These are phyloP conservation scores for Plusia festucae DNA, from an alignment of 2,888 invertebrate genomes.

Conservation along the genomic window DNA sequence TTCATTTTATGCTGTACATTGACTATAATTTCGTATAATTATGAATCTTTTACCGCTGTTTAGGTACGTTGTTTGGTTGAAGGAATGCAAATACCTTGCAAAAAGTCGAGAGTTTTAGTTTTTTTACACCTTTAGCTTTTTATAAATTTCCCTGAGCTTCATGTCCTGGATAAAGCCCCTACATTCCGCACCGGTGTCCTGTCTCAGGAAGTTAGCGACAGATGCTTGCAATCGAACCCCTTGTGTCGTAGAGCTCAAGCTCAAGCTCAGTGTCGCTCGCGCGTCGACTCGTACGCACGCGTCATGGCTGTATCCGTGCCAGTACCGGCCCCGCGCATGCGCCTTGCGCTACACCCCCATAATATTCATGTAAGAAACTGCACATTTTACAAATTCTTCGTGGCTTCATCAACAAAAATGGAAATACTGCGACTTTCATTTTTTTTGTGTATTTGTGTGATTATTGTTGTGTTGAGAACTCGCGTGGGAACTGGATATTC, in stretches of 20 bases:
- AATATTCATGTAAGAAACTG: constrained; percentile 82
- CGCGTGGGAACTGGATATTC: constrained; percentile 80
- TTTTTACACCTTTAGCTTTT: not conserved
- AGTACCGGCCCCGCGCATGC: constrained; percentile 81
- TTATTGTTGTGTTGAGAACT: constrained; percentile 55
- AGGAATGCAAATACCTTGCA: no score
- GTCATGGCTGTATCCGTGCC: constrained; percentile 71
- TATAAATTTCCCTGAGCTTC: not conserved
- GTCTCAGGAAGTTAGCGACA: constrained; percentile 56
- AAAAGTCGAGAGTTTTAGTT: not conserved
- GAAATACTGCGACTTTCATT: constrained; percentile 23
- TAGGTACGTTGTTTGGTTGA: no score
- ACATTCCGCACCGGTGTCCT: constrained; percentile 19
- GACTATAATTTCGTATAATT: no score
- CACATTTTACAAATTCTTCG: constrained; percentile 15
- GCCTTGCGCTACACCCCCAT: constrained; percentile 82
- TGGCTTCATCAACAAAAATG: constrained; percentile 1
- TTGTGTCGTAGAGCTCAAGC: constrained; percentile 27
- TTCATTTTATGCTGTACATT: no score
- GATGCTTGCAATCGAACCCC: constrained; percentile 51
- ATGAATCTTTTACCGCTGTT: no score
- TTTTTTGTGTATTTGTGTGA: constrained; percentile 36
- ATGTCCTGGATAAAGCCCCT: constrained; percentile 30
- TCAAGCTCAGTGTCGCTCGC: constrained; percentile 57
- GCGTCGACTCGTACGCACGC: constrained; percentile 69